Percentiles rank a stretch among this genome's conserved stretches.
Conservation (phyloP, 2,797 vertebrate species). For the Acridotheres tristis region DNA sequence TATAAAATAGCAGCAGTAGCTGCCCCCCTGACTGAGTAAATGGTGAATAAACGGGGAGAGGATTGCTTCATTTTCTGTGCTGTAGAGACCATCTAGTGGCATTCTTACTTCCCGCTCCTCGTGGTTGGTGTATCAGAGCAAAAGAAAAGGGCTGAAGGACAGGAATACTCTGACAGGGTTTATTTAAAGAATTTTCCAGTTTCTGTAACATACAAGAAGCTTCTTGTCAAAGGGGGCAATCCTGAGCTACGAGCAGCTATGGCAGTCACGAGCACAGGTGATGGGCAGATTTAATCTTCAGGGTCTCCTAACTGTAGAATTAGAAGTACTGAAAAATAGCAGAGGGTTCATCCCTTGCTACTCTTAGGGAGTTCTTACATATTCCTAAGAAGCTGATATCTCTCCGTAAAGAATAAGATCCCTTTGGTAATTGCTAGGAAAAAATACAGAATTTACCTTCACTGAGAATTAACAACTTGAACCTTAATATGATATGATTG, state of each 20-base stretch:
- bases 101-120: neutral
- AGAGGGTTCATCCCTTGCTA: neutral
- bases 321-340: neutral
- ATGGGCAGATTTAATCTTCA: neutral
- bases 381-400: neutral
- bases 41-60: neutral
- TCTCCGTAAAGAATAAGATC: neutral
- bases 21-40: neutral
- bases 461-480: neutral
- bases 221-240: neutral
- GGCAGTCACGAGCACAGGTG: rapidly evolving
- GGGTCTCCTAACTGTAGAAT: neutral
- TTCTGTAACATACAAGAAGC: neutral
- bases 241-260: neutral
- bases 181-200: neutral
- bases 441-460: conserved; percentile 30
- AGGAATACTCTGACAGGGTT: neutral
- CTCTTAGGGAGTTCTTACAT: neutral
- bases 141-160: neutral
- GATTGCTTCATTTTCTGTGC: neutral
- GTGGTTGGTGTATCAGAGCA: neutral
- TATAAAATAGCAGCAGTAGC: neutral
- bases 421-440: neutral
- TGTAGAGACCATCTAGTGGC: neutral
- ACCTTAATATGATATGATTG: neutral